phyloP scores from a whole-genome alignment of 2,797 vertebrate species.

The Darevskia mixta region DNA sequence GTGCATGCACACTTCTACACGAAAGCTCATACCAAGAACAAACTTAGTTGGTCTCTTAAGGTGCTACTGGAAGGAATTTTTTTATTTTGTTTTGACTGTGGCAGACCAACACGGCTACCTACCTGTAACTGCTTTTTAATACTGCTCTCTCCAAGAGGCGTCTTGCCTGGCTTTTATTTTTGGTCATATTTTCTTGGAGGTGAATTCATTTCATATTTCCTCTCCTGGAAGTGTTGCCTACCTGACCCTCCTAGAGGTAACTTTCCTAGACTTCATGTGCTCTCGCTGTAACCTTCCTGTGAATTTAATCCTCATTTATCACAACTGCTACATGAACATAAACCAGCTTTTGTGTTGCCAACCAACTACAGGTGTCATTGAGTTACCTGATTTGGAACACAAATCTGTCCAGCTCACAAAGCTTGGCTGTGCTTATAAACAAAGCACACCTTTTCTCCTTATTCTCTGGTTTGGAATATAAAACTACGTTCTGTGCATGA shows the following conservation, averaged over 20 bases:
- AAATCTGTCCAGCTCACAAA: background rate
- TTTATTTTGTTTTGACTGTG: too few relatives aligned
- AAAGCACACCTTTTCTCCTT: background rate
- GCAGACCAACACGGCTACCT: too few relatives aligned
- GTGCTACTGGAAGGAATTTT: too few relatives aligned
- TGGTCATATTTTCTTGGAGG: background rate
- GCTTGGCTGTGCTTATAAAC: background rate
- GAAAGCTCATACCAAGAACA: too few relatives aligned
- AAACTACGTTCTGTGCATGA: background rate
- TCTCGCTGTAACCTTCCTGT: background rate
- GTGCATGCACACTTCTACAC: too few relatives aligned
- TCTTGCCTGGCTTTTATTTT: background rate
- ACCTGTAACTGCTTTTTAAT: too few relatives aligned
- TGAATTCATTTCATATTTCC: background rate
- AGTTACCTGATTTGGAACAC: background rate
- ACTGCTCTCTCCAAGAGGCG: too few relatives aligned
- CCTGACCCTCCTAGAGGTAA: too few relatives aligned
- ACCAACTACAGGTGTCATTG: background rate
- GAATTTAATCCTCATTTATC: background rate
- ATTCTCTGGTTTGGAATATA: background rate
- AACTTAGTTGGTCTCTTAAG: too few relatives aligned
- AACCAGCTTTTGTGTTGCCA: background rate
- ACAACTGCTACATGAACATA: background rate
- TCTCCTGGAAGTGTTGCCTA: background rate
- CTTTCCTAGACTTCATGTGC: background rate